Conservation (phyloP, 2,888 invertebrate genomes). For the Steromphala cineraria region DNA sequence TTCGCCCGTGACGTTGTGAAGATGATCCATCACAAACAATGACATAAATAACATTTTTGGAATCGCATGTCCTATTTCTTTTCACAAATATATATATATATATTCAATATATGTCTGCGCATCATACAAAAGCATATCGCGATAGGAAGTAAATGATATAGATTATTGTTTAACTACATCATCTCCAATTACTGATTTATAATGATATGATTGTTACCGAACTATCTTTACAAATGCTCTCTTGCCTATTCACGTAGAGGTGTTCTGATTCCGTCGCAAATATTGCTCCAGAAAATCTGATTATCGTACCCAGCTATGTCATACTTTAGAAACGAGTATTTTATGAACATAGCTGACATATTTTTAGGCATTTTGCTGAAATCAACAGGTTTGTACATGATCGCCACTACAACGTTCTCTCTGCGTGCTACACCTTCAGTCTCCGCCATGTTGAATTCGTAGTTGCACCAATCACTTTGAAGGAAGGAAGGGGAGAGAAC, state of each 20-base stretch:
- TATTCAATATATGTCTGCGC: too few relatives aligned
- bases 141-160: too few relatives aligned
- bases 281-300: not conserved
- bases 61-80: too few relatives aligned
- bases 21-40: too few relatives aligned
- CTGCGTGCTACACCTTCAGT: not conserved
- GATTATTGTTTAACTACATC: too few relatives aligned
- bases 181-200: too few relatives aligned
- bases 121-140: too few relatives aligned
- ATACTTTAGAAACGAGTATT: not conserved
- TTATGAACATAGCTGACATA: not conserved
- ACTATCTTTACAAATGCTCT: too few relatives aligned
- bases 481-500: conserved; percentile 1
- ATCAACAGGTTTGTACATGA: not conserved
- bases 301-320: not conserved
- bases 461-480: not conserved
- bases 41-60: too few relatives aligned
- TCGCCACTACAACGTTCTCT: not conserved
- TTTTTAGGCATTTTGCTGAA: not conserved
- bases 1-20: too few relatives aligned
- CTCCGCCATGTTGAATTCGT: not conserved
- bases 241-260: not conserved
- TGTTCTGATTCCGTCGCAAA: not conserved
- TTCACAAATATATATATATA: too few relatives aligned
- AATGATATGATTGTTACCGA: too few relatives aligned